Conservation (phyloP, 1,140 invertebrate species). For the Drosophila tsacasi region DNA sequence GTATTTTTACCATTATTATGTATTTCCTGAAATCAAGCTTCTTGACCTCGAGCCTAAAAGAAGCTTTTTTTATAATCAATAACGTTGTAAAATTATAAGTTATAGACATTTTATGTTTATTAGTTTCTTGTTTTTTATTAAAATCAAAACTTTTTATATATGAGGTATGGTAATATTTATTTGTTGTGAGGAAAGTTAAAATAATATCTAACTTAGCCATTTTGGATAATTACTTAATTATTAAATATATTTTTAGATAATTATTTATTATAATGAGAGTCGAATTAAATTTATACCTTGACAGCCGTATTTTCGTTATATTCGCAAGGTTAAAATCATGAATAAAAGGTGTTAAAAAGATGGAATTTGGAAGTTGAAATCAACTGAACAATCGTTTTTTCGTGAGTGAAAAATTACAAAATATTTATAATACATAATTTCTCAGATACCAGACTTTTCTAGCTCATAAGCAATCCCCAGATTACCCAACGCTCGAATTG, state of each 20-base stretch:
- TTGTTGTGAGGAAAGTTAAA: not conserved
- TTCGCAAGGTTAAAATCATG: not conserved
- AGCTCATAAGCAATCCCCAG: not conserved
- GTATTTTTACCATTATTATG: no score
- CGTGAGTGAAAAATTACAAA: not conserved
- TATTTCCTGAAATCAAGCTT: not conserved
- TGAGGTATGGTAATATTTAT: not conserved
- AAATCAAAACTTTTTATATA: not conserved
- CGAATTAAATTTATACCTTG: not conserved
- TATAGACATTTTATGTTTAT: not conserved
- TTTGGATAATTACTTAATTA: not conserved
- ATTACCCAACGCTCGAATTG: conserved; percentile 12
- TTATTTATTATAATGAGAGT: not conserved
- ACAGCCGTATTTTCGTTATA: not conserved
- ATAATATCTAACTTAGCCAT: not conserved
- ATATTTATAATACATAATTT: not conserved
- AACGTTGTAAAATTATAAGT: not conserved
- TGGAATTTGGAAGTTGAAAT: not conserved
- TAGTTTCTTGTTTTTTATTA: not conserved
- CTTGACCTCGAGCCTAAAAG: not conserved
- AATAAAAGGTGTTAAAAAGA: not conserved
- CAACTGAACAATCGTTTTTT: not conserved
- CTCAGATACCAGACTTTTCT: not conserved
- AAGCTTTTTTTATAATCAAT: not conserved
- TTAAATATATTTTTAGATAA: not conserved